Conservation (phyloP, 2,797 vertebrate genomes). For the Melanotaenia pygmaea region DNA sequence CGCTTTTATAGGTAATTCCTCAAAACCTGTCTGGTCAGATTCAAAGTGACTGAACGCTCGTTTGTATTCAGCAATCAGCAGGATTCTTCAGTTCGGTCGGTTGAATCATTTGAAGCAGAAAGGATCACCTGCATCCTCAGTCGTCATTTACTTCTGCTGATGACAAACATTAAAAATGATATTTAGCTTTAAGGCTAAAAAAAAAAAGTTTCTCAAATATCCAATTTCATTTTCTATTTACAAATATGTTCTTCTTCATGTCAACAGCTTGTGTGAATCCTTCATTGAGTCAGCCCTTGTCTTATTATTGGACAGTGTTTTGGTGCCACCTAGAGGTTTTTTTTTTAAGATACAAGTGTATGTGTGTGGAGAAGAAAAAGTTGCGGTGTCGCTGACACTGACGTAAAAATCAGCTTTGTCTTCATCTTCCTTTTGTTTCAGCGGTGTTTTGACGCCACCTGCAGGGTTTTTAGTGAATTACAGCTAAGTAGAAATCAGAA, state of each 20-base stretch:
- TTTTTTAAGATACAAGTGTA: slow-evolving; percentile 14
- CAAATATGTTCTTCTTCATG: background rate
- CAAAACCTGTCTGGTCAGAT: slow-evolving; percentile 22
- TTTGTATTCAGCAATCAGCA: background rate
- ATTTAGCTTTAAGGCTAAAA: background rate
- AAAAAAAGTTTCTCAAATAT: background rate
- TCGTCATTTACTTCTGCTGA: background rate
- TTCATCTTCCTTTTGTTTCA: background rate
- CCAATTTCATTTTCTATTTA: background rate
- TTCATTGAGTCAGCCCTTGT: fast-evolving
- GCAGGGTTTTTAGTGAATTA: slow-evolving; percentile 26
- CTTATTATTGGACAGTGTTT: slow-evolving; percentile 13
- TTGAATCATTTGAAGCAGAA: background rate
- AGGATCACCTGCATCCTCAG: background rate
- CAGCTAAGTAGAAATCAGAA: slow-evolving; percentile 19
- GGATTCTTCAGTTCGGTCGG: background rate
- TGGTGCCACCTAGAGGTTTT: slow-evolving; percentile 54
- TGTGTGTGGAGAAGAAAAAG: no score
- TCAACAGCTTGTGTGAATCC: background rate
- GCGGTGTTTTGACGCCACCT: slow-evolving; percentile 40
- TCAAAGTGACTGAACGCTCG: background rate
- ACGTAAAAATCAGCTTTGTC: background rate
- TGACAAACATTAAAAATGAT: background rate
- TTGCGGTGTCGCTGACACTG: background rate
- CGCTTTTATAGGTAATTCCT: slow-evolving; percentile 19